phyloP scores from a whole-genome alignment of 2,113 vertebrate genomes.

The Haemorhous mexicanus region DNA sequence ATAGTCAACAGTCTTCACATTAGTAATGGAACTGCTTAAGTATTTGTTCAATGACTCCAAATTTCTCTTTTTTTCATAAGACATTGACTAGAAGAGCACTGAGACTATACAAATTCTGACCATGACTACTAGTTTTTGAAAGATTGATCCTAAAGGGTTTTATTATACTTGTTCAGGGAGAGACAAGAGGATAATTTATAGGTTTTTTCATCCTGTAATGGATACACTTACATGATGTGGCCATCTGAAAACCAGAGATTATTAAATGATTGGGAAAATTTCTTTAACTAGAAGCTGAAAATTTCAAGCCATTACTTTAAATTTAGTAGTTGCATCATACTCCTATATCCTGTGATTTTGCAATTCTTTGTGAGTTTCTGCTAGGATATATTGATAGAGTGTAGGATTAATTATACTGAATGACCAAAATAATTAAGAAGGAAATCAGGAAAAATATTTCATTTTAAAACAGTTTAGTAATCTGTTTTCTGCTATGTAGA shows the following conservation, averaged over 20 bases:
- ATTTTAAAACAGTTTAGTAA: background rate
- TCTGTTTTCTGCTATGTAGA: background rate
- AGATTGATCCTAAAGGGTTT: background rate
- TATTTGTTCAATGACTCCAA: background rate
- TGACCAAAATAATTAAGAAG: background rate
- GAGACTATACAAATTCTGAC: background rate
- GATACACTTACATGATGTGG: background rate
- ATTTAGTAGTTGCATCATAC: background rate
- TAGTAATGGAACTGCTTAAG: slow-evolving; percentile 1
- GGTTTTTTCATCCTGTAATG: background rate
- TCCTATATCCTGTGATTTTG: background rate
- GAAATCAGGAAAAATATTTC: background rate
- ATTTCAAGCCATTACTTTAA: background rate
- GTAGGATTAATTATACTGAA: background rate
- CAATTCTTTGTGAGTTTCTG: background rate
- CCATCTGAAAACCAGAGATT: background rate
- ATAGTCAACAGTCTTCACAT: background rate
- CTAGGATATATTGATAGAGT: background rate
- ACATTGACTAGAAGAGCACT: background rate
- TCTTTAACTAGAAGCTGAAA: background rate
- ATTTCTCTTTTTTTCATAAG: background rate
- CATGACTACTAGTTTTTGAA: slow-evolving; percentile 9
- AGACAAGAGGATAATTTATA: background rate
- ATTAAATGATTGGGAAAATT: background rate
- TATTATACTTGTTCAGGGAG: background rate